Evolutionary conservation across 1,140 invertebrate genomes (phyloP), one percentile per base, ranked within the genome.

Genomic region (Leptinotarsa defecta): DNA sequence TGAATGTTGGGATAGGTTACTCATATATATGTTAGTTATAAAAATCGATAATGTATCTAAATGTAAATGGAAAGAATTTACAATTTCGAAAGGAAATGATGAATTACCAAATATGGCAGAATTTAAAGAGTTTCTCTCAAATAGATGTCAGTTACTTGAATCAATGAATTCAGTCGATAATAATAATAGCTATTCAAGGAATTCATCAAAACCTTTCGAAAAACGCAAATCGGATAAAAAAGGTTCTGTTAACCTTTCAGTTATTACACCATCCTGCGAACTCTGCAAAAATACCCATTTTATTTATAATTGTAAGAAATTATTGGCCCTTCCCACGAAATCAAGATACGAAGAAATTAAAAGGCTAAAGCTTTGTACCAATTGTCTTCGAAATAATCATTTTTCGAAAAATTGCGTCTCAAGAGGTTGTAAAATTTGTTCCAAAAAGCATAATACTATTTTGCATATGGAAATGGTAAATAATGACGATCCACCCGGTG

Each of bases 1-100:
- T 57, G 80, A 81, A 8, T 20, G 81, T 4, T 85, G 83, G 74
- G 79, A 82, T 48, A 81, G 80, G 0, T 74, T 84, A 0, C 67
- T 82, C 34, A 78, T 77, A 69, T 72, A 74, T 69, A 15, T 78
- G 34, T 43, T 74, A 27, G 71, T 34, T 15, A 62, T 52, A 48
- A 78, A 78, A 68, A 48, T 78, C 72, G 61, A 76, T 64, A 27
- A 13, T 15, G n/a, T 43, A 15, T 49, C 68, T 61, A 68, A 22
- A 34, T 71, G 68, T 57, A 70, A 77, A 61, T 77, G 74, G 74
- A 73, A 73, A 62, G 65, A 68, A 68, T 17, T 11, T 11, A 20
- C 22, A 43, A 43, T 68, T 11, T 24, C 65, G 5, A 34, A 34
- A 34, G 43, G 24, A 71, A 22, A 22, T 24, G 15, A 20, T 8